phyloP scores from a whole-genome alignment of 2,888 invertebrate species.

The Apotomis capreana region DNA sequence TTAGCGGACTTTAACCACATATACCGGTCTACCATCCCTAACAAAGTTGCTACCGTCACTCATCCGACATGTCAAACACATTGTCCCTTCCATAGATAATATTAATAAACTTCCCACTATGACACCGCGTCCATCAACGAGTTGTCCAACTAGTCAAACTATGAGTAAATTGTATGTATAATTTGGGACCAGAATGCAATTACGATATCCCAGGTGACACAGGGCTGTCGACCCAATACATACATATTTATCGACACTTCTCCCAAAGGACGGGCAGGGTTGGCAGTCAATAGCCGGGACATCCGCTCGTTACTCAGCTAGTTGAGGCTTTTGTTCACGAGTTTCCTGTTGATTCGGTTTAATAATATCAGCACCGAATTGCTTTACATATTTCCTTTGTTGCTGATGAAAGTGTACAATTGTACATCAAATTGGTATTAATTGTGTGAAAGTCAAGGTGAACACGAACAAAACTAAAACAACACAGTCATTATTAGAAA shows the following conservation, averaged over 20 bases:
- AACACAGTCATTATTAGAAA: no score
- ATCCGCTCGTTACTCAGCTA: conserved; percentile 5
- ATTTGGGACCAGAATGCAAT: conserved; percentile 61
- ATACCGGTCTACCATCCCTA: background rate
- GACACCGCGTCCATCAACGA: conserved; percentile 24
- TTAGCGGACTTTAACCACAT: background rate
- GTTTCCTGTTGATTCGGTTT: background rate
- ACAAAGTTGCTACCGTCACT: conserved; percentile 19
- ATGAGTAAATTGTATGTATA: conserved; percentile 55
- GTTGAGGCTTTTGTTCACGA: conserved; percentile 4
- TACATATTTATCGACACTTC: conserved; percentile 68
- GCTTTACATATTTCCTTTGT: no score
- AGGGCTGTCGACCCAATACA: conserved; percentile 55
- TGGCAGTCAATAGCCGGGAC: conserved; percentile 11
- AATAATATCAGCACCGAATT: background rate
- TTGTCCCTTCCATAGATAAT: conserved; percentile 1
- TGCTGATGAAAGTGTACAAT: no score
- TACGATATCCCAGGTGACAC: conserved; percentile 65
- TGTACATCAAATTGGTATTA: no score
- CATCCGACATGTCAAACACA: conserved; percentile 20
- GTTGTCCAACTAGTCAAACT: conserved; percentile 40
- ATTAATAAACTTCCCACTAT: conserved; percentile 30
- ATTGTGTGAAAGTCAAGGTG: no score
- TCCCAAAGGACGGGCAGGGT: conserved; percentile 46
- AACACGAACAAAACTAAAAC: no score